Percentiles rank a stretch among this genome's conserved stretches.
These are phyloP conservation scores for Bruchidius siliquastri DNA, from an alignment of 2,888 invertebrate species.

Conservation along the genomic window DNA sequence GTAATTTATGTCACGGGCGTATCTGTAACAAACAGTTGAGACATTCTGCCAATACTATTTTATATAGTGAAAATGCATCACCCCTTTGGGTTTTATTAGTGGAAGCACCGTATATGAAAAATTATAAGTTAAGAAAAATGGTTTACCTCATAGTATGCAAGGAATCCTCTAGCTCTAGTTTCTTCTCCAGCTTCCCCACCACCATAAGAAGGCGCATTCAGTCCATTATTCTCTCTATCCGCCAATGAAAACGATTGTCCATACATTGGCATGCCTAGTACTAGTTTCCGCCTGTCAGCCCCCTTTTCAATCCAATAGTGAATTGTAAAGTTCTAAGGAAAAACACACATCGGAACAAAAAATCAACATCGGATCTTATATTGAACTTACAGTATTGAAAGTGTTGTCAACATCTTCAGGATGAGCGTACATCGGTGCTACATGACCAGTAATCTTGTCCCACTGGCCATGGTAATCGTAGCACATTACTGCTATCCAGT, in stretches of 20 bases:
- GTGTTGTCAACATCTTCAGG: slow-evolving; percentile 69
- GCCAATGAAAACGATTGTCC: slow-evolving; percentile 83
- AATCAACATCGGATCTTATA: background rate
- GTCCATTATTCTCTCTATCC: slow-evolving; percentile 58
- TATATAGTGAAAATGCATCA: no score
- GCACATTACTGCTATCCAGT: slow-evolving; percentile 89
- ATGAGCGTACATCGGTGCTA: slow-evolving; percentile 79
- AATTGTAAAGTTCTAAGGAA: slow-evolving; percentile 73
- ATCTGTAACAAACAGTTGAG: no score
- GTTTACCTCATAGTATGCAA: slow-evolving; percentile 81
- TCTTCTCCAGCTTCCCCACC: slow-evolving; percentile 87
- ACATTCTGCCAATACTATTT: no score
- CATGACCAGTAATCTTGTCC: slow-evolving; percentile 87
- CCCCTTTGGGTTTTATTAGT: no score
- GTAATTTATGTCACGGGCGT: no score
- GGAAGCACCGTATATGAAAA: no score
- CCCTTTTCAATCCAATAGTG: slow-evolving; percentile 82
- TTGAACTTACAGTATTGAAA: slow-evolving; percentile 67
- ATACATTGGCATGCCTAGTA: slow-evolving; percentile 86
- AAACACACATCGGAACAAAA: background rate
- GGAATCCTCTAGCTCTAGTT: slow-evolving; percentile 81
- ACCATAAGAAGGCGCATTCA: slow-evolving; percentile 77
- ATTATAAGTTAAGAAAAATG: no score
- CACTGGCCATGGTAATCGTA: slow-evolving; percentile 91
- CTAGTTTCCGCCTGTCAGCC: slow-evolving; percentile 70